These are phyloP conservation scores for Microvelia longipes DNA, from an alignment of 1,140 invertebrate species.

Conservation along the genomic window DNA sequence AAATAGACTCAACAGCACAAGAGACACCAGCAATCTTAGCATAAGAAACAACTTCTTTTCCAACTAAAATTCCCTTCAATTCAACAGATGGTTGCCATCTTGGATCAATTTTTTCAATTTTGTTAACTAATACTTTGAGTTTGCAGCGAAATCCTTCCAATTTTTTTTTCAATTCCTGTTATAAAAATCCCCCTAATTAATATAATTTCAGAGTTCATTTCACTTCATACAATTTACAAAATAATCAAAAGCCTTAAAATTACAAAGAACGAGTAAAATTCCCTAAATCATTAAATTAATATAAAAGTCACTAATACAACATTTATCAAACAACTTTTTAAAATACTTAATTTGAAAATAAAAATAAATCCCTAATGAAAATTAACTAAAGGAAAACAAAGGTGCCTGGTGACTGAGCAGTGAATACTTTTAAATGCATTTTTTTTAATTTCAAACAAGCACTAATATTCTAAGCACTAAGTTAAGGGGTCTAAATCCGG, in stretches of 20 bases:
- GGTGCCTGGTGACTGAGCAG: background rate
- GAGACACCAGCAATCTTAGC: background rate
- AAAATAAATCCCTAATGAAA: background rate
- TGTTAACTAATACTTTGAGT: background rate
- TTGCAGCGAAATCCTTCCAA: background rate
- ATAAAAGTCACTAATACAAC: background rate
- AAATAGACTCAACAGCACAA: background rate
- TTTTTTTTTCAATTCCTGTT: background rate
- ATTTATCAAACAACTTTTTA: background rate
- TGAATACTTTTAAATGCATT: conserved; percentile 11
- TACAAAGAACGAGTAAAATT: no score
- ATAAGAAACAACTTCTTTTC: background rate
- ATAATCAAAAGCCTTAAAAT: background rate
- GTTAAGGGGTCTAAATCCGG: conserved; percentile 46
- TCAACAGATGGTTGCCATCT: background rate
- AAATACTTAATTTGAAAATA: background rate
- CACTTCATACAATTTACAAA: background rate
- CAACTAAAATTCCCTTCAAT: background rate
- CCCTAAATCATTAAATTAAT: background rate
- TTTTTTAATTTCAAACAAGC: background rate
- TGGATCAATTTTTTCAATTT: background rate
- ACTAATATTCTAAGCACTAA: background rate
- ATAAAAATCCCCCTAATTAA: background rate
- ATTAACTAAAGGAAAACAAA: conserved; percentile 6
- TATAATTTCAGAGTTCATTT: background rate